A percentile compares a stretch with the other conserved stretches of the same genome.
Conservation (phyloP, 1,140 invertebrate genomes). For the Ostrea denselamellosa region DNA sequence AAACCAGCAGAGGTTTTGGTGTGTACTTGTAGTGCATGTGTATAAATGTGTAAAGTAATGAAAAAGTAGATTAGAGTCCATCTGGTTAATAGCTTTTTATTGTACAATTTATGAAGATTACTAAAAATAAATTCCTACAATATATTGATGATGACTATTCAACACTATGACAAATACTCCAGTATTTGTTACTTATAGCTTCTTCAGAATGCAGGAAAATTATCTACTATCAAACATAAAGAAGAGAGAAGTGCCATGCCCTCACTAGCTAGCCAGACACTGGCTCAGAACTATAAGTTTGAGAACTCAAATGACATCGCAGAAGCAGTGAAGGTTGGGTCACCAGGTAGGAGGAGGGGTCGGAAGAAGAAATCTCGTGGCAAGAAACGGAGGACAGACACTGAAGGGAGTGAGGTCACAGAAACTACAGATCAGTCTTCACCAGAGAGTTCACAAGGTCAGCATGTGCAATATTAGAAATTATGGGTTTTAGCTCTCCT, state of each 20-base stretch:
- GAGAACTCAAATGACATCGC: conserved; percentile 58
- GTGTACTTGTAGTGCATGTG: background rate
- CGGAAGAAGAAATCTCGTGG: conserved; percentile 38
- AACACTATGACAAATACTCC: background rate
- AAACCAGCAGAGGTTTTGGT: conserved; percentile 56
- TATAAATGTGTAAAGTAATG: background rate
- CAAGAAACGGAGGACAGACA: conserved; percentile 13
- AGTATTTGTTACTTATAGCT: conserved; percentile 18
- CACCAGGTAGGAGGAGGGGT: conserved; percentile 30
- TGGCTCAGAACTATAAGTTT: conserved; percentile 49
- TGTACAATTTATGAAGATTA: too few relatives aligned
- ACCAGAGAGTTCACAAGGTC: conserved; percentile 57
- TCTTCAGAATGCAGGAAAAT: conserved; percentile 34
- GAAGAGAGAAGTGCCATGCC: conserved; percentile 25
- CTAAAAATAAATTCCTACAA: too few relatives aligned
- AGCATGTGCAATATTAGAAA: background rate
- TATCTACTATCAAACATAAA: background rate
- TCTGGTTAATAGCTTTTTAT: too few relatives aligned
- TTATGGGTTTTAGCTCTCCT: background rate
- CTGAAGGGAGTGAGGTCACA: conserved; percentile 25
- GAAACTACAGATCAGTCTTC: conserved; percentile 56
- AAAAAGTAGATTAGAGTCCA: background rate
- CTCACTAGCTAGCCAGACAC: conserved; percentile 13
- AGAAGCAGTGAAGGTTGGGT: conserved; percentile 49
- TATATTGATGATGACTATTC: too few relatives aligned